Evolutionary conservation across 2,113 vertebrate genomes (phyloP).

Genomic region (Proteles cristata): DNA sequence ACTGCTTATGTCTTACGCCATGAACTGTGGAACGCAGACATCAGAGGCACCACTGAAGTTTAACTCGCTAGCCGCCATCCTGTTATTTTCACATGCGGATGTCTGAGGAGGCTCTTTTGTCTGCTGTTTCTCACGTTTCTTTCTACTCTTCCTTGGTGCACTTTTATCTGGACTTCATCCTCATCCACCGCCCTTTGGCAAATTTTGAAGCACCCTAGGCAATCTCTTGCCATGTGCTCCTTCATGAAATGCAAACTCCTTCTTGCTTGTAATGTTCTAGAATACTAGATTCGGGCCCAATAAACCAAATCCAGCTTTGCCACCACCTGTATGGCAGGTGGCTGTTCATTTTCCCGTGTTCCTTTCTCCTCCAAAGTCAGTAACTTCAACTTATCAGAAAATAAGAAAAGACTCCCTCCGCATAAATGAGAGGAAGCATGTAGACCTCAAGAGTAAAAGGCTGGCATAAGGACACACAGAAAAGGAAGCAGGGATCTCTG

Average conservation of each 20-base stretch:
- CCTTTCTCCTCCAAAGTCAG: slow-evolving; percentile 1
- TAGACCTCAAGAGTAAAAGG: neutral
- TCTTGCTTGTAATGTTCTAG: neutral
- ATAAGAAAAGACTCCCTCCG: neutral
- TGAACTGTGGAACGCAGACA: neutral
- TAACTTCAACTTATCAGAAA: neutral
- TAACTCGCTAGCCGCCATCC: neutral
- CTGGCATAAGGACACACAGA: neutral
- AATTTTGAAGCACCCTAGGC: neutral
- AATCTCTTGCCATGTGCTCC: neutral
- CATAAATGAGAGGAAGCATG: neutral
- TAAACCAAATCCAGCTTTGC: neutral
- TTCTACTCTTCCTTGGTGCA: neutral
- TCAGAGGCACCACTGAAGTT: neutral
- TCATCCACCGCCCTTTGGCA: neutral
- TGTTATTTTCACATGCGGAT: neutral
- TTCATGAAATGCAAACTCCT: neutral
- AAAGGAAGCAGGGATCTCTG: neutral
- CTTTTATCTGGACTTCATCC: neutral
- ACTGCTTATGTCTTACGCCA: neutral
- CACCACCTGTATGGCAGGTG: neutral
- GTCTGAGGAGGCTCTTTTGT: neutral
- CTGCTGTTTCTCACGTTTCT: neutral
- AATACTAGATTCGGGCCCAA: neutral
- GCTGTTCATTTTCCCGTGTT: neutral